Evolutionary conservation across 2,888 invertebrate species (phyloP).

Genomic region (Sphinx pinastri): DNA sequence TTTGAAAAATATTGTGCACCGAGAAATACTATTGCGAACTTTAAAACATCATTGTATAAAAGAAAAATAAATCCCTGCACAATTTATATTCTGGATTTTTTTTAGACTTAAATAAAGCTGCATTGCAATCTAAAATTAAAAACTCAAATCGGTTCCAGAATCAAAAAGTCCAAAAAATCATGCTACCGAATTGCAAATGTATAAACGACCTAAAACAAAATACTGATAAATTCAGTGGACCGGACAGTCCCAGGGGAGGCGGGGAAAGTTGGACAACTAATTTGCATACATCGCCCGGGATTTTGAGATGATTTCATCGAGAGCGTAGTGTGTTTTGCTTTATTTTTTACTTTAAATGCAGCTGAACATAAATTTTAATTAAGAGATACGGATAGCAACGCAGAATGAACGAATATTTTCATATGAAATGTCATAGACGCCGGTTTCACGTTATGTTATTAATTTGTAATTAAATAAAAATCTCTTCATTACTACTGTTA

Average conservation of each 20-base stretch:
- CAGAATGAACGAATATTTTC: neutral
- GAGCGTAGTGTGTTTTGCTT: slow-evolving; percentile 37
- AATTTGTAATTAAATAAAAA: no score
- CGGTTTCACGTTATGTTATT: no score
- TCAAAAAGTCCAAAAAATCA: neutral
- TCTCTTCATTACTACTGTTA: no score
- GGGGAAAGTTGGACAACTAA: slow-evolving; percentile 49
- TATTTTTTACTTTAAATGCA: slow-evolving; percentile 19
- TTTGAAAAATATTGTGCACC: no score
- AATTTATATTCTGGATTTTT: no score
- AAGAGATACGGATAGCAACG: neutral
- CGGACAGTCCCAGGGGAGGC: slow-evolving; percentile 31
- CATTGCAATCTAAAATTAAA: neutral
- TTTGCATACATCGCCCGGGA: slow-evolving; percentile 54
- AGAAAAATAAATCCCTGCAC: neutral
- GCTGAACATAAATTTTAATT: slow-evolving; percentile 20
- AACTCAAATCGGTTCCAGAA: neutral
- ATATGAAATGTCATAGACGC: neutral
- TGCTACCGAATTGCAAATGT: neutral
- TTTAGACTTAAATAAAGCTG: no score
- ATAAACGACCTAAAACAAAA: slow-evolving; percentile 43
- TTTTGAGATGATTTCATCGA: slow-evolving; percentile 42
- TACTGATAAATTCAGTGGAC: slow-evolving; percentile 46
- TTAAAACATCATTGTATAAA: no score
- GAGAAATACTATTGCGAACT: no score